Percentiles rank a stretch among this genome's conserved stretches.
phyloP scores from a whole-genome alignment of 1,140 invertebrate genomes.

The Eumeta japonica region DNA sequence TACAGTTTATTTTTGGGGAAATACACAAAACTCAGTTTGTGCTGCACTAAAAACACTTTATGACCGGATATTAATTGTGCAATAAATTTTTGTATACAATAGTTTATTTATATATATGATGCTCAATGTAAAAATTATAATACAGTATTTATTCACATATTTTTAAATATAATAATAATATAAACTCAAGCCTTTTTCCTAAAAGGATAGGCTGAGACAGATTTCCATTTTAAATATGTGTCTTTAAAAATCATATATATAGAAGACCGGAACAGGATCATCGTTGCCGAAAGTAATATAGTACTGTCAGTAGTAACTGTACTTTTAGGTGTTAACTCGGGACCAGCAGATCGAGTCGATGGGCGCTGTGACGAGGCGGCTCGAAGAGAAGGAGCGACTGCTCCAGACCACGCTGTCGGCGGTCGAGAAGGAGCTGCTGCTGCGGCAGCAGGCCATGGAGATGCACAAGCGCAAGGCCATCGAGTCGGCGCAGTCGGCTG shows the following conservation, averaged over 20 bases:
- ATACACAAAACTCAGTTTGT: too few relatives aligned
- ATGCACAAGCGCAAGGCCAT: slow-evolving; percentile 97
- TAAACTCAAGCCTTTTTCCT: too few relatives aligned
- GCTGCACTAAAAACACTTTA: too few relatives aligned
- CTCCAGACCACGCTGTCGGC: slow-evolving; percentile 89
- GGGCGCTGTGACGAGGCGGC: slow-evolving; percentile 88
- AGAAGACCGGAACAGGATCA: not conserved
- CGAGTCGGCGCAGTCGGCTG: slow-evolving; percentile 92
- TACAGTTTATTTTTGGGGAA: too few relatives aligned
- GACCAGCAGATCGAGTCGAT: slow-evolving; percentile 93
- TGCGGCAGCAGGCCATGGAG: slow-evolving; percentile 93
- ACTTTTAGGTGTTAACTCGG: slow-evolving; percentile 68
- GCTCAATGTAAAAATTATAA: not conserved
- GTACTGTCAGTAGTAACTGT: not conserved
- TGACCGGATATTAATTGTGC: too few relatives aligned
- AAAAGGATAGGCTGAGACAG: too few relatives aligned
- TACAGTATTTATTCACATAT: not conserved
- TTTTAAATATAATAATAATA: not conserved
- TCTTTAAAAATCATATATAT: too few relatives aligned
- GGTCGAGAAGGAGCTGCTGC: slow-evolving; percentile 89
- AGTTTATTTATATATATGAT: too few relatives aligned
- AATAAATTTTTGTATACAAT: too few relatives aligned
- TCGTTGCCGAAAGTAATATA: not conserved
- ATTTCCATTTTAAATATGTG: too few relatives aligned
- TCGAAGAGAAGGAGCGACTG: slow-evolving; percentile 96